A percentile compares a stretch with the other conserved stretches of the same genome.
phyloP scores from a whole-genome alignment of 2,797 vertebrate species.

The Melanotaenia boesemani region DNA sequence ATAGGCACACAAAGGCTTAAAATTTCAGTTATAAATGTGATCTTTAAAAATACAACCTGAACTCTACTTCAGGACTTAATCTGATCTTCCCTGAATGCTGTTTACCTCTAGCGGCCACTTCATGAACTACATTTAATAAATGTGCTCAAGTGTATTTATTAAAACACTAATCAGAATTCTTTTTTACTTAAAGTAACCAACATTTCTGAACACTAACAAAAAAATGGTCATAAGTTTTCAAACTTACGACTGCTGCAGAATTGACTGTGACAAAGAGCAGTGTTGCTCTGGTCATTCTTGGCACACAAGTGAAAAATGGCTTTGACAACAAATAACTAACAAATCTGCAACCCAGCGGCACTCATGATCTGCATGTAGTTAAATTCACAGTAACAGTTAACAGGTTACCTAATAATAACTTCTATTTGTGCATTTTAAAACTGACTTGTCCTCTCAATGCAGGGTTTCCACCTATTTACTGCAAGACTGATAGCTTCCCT shows the following conservation, averaged over 20 bases:
- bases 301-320: neutral
- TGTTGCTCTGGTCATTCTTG: neutral
- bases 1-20: neutral
- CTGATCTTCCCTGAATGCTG: slow-evolving; percentile 5
- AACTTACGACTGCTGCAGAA: neutral
- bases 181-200: neutral
- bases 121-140: neutral
- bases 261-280: neutral
- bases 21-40: neutral
- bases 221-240: neutral
- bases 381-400: slow-evolving; percentile 11
- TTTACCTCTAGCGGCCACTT: slow-evolving; percentile 16
- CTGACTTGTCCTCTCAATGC: slow-evolving; percentile 30
- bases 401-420: slow-evolving; percentile 34
- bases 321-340: neutral
- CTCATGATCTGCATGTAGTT: slow-evolving; percentile 10
- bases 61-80: too few relatives aligned
- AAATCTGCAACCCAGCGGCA: neutral
- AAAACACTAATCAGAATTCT: neutral
- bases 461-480: neutral
- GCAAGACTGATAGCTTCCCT: neutral
- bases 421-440: slow-evolving; percentile 51
- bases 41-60: neutral
- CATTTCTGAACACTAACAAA: neutral
- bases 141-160: slow-evolving; percentile 2